Percentiles rank a stretch among this genome's conserved stretches.
phyloP scores from a whole-genome alignment of 2,888 invertebrate species.

The Chloromyia formosa region DNA sequence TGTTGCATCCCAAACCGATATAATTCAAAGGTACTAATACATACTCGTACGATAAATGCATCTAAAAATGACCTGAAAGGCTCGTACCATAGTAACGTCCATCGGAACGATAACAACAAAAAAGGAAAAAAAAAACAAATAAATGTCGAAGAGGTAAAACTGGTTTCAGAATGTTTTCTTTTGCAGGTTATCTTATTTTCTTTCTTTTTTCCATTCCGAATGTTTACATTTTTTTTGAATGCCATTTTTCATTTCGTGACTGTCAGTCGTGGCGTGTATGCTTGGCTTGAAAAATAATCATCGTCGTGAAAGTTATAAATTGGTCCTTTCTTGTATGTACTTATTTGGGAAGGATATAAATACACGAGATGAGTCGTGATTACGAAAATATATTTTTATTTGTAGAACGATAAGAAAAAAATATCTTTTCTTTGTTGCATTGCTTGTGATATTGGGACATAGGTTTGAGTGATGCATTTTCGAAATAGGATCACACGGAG shows the following conservation, averaged over 20 bases:
- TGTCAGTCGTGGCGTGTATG: not conserved
- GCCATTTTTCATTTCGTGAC: slow-evolving; percentile 2
- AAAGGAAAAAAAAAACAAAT: not conserved
- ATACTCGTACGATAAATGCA: not conserved
- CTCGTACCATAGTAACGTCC: not conserved
- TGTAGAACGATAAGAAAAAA: no score
- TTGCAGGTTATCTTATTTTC: not conserved
- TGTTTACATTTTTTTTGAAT: not conserved
- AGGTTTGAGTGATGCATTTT: no score
- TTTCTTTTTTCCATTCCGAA: not conserved
- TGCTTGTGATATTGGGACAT: no score
- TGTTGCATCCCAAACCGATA: no score
- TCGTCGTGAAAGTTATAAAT: slow-evolving; percentile 1
- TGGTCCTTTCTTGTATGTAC: not conserved
- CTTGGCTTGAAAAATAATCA: not conserved
- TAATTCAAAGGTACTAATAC: no score
- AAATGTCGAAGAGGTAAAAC: not conserved
- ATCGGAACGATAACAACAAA: not conserved
- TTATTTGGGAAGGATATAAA: not conserved
- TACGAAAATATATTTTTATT: no score
- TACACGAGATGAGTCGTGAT: not conserved
- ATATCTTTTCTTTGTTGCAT: no score
- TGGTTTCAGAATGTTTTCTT: not conserved
- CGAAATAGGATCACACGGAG: no score
- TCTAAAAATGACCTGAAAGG: not conserved